phyloP scores from a whole-genome alignment of 2,888 invertebrate genomes.

The Asteroscopus sphinx region DNA sequence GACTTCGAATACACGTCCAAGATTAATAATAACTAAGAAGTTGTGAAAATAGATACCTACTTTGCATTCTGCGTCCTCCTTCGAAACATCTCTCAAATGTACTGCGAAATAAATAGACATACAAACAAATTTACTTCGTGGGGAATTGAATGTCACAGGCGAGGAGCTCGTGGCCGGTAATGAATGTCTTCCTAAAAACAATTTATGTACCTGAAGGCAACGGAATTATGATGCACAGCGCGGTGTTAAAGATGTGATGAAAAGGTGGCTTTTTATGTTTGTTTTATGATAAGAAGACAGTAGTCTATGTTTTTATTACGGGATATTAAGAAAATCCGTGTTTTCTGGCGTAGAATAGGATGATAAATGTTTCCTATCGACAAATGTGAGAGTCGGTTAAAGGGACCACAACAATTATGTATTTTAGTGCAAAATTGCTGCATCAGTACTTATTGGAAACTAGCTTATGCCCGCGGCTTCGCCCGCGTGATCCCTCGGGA shows the following conservation, averaged over 20 bases:
- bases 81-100: constrained; percentile 1
- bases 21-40: too few species aligned
- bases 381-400: too few species aligned
- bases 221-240: constrained; percentile 24
- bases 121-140: constrained; percentile 13
- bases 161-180: not conserved
- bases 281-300: constrained; percentile 15
- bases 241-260: constrained; percentile 20
- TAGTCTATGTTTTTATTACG: constrained; percentile 2
- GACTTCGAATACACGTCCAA: too few species aligned
- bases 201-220: constrained; percentile 11
- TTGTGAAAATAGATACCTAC: too few species aligned
- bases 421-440: too few species aligned
- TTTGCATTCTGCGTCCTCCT: not conserved
- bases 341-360: too few species aligned
- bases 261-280: constrained; percentile 14
- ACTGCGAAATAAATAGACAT: constrained; percentile 9
- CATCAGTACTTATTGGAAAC: too few species aligned
- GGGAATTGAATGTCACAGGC: constrained; percentile 12
- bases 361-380: too few species aligned
- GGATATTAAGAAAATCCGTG: not conserved
- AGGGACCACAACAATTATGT: too few species aligned
- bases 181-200: constrained; percentile 23
- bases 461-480: too few species aligned
- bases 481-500: too few species aligned